Conservation (phyloP, 2,888 invertebrate genomes). For the Petrolisthes cinctipes region DNA sequence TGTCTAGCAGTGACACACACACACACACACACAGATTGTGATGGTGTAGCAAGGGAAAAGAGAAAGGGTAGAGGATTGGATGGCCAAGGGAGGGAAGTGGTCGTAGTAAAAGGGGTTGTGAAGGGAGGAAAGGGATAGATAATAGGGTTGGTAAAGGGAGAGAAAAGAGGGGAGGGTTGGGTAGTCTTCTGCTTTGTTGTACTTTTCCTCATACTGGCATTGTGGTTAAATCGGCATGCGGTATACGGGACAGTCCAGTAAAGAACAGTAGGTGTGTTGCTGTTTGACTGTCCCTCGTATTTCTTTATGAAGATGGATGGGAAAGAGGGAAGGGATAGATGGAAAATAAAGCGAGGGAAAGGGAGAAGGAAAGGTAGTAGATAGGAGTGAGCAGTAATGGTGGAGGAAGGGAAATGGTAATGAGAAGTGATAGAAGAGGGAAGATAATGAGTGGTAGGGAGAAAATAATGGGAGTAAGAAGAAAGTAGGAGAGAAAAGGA, state of each 20-base stretch:
- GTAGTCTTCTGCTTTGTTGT: neutral
- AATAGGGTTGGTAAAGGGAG: neutral
- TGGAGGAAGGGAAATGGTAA: neutral
- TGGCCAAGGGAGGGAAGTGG: no score
- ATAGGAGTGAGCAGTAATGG: neutral
- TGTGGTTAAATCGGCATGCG: no score
- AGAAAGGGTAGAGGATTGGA: no score
- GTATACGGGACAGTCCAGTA: no score
- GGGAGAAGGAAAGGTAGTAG: conserved; percentile 16
- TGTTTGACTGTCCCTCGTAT: no score
- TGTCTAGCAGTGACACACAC: no score
- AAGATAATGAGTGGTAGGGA: neutral
- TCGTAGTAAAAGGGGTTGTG: no score
- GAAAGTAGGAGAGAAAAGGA: neutral
- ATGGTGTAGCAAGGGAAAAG: no score
- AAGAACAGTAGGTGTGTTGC: no score
- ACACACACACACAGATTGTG: no score
- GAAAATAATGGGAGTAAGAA: neutral
- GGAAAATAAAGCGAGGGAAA: conserved; percentile 31
- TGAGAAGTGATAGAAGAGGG: conserved; percentile 9
- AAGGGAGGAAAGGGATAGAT: neutral
- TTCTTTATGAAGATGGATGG: conserved; percentile 5
- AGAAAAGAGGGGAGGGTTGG: neutral
- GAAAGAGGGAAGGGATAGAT: conserved; percentile 33
- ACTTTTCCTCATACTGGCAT: no score